Conservation (phyloP, 2,113 vertebrate genomes). For the Smithornis capensis region DNA sequence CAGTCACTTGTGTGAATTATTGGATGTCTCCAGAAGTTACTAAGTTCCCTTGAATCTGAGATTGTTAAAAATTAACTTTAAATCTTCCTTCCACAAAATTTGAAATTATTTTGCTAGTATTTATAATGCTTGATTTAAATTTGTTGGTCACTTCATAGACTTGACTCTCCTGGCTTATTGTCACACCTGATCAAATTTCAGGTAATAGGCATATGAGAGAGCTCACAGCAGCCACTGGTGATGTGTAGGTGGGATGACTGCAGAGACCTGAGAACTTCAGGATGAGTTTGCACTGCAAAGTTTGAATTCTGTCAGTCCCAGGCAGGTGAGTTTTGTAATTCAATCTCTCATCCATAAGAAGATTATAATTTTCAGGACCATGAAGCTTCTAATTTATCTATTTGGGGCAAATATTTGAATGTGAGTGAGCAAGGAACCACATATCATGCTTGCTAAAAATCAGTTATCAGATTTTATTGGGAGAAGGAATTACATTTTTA, state of each 20-base stretch:
- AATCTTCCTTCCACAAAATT: neutral
- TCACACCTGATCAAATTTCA: neutral
- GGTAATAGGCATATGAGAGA: neutral
- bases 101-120: neutral
- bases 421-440: neutral
- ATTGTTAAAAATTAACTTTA: neutral
- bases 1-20: neutral
- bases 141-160: neutral
- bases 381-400: neutral
- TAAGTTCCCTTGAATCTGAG: neutral
- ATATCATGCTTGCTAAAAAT: neutral
- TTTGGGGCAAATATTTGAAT: neutral
- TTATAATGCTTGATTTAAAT: neutral
- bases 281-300: neutral
- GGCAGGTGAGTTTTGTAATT: neutral
- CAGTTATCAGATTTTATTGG: neutral
- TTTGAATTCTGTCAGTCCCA: neutral
- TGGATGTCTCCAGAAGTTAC: neutral
- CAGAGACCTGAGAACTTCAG: neutral
- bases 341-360: neutral
- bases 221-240: neutral
- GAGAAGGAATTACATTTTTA: neutral
- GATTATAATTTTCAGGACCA: neutral
- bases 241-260: neutral
- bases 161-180: neutral